Evolutionary conservation across 2,797 vertebrate genomes (phyloP).

Genomic region (Cottoperca gobio): DNA sequence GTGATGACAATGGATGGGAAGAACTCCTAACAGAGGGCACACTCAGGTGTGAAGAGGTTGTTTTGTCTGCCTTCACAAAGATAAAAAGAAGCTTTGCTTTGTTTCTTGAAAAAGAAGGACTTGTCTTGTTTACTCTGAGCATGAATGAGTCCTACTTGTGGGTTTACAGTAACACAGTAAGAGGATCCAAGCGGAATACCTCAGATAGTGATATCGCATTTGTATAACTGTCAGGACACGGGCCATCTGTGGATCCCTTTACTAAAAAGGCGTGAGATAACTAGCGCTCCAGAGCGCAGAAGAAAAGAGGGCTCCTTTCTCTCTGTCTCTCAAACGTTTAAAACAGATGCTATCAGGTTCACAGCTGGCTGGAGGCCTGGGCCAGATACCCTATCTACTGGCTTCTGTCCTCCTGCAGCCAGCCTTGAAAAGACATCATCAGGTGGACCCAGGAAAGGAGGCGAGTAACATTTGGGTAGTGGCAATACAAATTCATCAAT

Average conservation of each 20-base stretch:
- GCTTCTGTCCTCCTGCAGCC: constrained; percentile 63
- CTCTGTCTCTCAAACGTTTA: constrained; percentile 71
- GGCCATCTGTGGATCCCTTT: constrained; percentile 75
- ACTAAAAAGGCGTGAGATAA: constrained; percentile 76
- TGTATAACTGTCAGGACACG: constrained; percentile 70
- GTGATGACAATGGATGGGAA: constrained; percentile 47
- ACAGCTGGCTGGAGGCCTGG: constrained; percentile 76
- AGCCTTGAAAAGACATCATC: constrained; percentile 78
- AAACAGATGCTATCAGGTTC: constrained; percentile 85
- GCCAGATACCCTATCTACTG: constrained; percentile 75
- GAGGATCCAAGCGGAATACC: constrained; percentile 46
- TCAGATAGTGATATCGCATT: constrained; percentile 65
- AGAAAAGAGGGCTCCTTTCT: constrained; percentile 63
- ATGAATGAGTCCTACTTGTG: constrained; percentile 55
- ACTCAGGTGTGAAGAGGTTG: constrained; percentile 76
- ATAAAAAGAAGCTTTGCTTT: constrained; percentile 43
- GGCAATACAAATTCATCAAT: not conserved
- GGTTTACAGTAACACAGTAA: constrained; percentile 53
- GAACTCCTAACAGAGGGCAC: constrained; percentile 46
- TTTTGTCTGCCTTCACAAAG: constrained; percentile 77
- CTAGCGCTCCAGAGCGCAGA: constrained; percentile 69
- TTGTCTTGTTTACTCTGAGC: constrained; percentile 50
- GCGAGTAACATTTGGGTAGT: not conserved
- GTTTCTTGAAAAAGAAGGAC: constrained; percentile 13
- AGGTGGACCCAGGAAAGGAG: constrained; percentile 45